Conservation (phyloP, 2,113 vertebrate genomes). For the Myrmecobius fasciatus region DNA sequence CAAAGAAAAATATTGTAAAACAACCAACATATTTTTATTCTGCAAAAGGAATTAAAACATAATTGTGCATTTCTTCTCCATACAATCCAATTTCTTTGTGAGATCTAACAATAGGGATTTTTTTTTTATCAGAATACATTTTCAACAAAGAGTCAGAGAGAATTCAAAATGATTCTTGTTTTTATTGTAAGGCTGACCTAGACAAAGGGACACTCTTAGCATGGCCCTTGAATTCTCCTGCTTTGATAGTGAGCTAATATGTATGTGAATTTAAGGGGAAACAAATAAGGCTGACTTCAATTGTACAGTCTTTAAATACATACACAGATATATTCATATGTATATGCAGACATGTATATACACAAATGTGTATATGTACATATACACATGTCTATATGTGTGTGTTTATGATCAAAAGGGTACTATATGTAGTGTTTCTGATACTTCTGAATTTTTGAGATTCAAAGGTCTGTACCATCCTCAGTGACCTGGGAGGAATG, state of each 20-base stretch:
- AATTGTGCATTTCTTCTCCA: slow-evolving; percentile 68
- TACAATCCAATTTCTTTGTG: slow-evolving; percentile 69
- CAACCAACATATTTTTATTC: slow-evolving; percentile 67
- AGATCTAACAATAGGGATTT: slow-evolving; percentile 70
- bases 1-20: slow-evolving; percentile 47
- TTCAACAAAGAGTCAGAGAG: slow-evolving; percentile 69
- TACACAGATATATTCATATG: not conserved
- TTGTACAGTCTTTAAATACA: slow-evolving; percentile 64
- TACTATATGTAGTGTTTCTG: slow-evolving; percentile 37
- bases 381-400: no score
- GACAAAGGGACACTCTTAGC: slow-evolving; percentile 40
- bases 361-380: no score
- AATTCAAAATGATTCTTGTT: slow-evolving; percentile 75
- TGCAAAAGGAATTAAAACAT: slow-evolving; percentile 65
- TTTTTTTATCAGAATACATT: slow-evolving; percentile 73
- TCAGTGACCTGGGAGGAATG: slow-evolving; percentile 60
- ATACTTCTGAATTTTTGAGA: slow-evolving; percentile 65
- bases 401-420: slow-evolving; percentile 57
- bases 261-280: slow-evolving; percentile 56
- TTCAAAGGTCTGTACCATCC: slow-evolving; percentile 7
- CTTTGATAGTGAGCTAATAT: slow-evolving; percentile 66
- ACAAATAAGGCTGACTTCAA: slow-evolving; percentile 69
- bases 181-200: slow-evolving; percentile 67
- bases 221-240: slow-evolving; percentile 17
- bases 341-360: no score